Evolutionary conservation across 1,140 invertebrate genomes (phyloP), one percentile per base, ranked within the genome.

Genomic region (Penaeus chinensis): DNA sequence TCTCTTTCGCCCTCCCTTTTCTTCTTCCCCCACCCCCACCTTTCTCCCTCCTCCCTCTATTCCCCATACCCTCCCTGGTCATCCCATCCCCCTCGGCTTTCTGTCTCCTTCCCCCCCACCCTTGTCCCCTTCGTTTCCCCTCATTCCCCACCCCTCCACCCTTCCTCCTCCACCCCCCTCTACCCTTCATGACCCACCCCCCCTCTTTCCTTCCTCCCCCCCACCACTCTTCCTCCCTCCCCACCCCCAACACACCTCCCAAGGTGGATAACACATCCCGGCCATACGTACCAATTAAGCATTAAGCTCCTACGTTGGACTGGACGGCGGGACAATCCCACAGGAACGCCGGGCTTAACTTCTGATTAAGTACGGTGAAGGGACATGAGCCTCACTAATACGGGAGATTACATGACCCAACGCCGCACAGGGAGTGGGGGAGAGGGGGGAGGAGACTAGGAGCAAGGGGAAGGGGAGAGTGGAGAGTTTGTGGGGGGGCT

Each of bases 271-370:
- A 47, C 84, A 86, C 84, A 81, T 79, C 84, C 77, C 27, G 42
- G 84, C 77, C 84, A 86, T 86, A 86, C 84, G 84, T 86, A 86
- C 84, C 84, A 86, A 86, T 86, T 86, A 86, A 78, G 84, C 84
- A 86, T 80, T 86, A 86, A 86, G 84, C 84, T 69, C 84, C 84
- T 54, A 60, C 37, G 84, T 54, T 86, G 78, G 77, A 86, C 84
- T 79, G 84, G 84, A 86, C 84, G 79, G 66, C 69, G 81, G 84
- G 79, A 86, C 84, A 86, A 86, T 86, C 84, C 84, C 84, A 81
- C 71, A 86, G 84, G 84, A 86, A 71, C 84, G 79, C 62, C 71
- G 77, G 65, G 84, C 84, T 86, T 86, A 86, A 86, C 84, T 86
- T 86, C 84, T 86, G 84, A 86, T 86, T 86, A 86, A 86, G 84